Evolutionary conservation across 1,140 invertebrate genomes (phyloP).

Genomic region (Ctenoplectra terminalis): DNA sequence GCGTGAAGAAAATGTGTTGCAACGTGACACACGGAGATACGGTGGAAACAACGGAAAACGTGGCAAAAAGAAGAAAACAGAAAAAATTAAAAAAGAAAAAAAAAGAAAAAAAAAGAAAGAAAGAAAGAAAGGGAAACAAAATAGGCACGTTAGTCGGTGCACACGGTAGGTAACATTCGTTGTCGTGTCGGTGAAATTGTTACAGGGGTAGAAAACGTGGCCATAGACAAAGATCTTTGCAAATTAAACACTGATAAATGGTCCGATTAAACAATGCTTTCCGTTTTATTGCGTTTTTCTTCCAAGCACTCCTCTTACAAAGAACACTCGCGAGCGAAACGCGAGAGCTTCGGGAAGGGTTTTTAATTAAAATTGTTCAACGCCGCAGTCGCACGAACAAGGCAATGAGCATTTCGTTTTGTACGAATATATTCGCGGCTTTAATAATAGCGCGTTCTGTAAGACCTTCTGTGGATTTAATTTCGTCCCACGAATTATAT

Average conservation of each 20-base stretch:
- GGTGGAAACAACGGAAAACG: background rate
- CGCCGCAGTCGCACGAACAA: constrained; percentile 2
- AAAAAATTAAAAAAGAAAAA: background rate
- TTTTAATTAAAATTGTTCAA: constrained; percentile 46
- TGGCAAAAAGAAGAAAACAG: background rate
- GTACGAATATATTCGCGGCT: constrained; percentile 5
- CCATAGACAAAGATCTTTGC: background rate
- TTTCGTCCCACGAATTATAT: background rate
- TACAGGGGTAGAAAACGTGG: background rate
- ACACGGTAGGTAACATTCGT: background rate
- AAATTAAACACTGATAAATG: constrained; percentile 29
- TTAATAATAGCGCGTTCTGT: constrained; percentile 11
- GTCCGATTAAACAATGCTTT: constrained; percentile 21
- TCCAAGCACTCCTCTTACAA: background rate
- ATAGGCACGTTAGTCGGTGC: too few species aligned
- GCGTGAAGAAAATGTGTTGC: background rate
- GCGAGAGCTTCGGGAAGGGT: background rate
- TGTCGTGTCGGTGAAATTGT: background rate
- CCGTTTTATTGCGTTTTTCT: constrained; percentile 1
- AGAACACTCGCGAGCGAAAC: background rate
- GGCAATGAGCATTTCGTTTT: constrained; percentile 29
- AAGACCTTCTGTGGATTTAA: constrained; percentile 18
- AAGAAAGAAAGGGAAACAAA: too few species aligned
- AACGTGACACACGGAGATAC: background rate
- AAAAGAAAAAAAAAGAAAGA: background rate